These are phyloP conservation scores for Idris sp. DNA, from an alignment of 1,140 invertebrate genomes.

Conservation along the genomic window DNA sequence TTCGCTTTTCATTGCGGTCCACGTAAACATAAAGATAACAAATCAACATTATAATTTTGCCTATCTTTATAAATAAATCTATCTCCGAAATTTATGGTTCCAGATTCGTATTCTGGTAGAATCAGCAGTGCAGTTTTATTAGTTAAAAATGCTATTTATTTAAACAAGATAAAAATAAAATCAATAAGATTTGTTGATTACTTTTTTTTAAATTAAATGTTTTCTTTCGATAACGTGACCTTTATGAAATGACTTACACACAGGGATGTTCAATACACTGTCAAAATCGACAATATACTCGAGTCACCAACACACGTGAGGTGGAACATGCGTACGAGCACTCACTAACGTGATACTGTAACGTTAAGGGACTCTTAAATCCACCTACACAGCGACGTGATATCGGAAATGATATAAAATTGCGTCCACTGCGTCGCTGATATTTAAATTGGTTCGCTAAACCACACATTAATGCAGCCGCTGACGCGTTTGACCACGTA, in stretches of 20 bases:
- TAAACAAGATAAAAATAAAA: too few relatives aligned
- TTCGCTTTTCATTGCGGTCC: too few relatives aligned
- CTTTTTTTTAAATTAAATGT: too few relatives aligned
- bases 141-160: too few relatives aligned
- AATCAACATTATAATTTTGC: too few relatives aligned
- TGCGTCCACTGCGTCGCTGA: constrained; percentile 77
- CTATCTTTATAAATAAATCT: too few relatives aligned
- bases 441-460: constrained; percentile 79
- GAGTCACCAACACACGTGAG: constrained; percentile 23
- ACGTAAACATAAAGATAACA: too few relatives aligned
- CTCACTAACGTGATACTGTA: constrained; percentile 41
- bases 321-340: constrained; percentile 23
- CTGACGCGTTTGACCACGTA: constrained; percentile 61
- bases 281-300: constrained; percentile 38
- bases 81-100: too few relatives aligned
- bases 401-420: constrained; percentile 79
- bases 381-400: constrained; percentile 73
- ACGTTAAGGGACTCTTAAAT: constrained; percentile 71
- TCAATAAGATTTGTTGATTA: too few relatives aligned
- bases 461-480: constrained; percentile 77
- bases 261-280: constrained; percentile 41
- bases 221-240: constrained; percentile 42
- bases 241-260: constrained; percentile 44
- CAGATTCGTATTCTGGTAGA: too few relatives aligned
- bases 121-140: too few relatives aligned